Percentiles rank a stretch among this genome's conserved stretches.
Evolutionary conservation across 2,888 invertebrate genomes (phyloP).

Genomic region (Bimastos eiseni): DNA sequence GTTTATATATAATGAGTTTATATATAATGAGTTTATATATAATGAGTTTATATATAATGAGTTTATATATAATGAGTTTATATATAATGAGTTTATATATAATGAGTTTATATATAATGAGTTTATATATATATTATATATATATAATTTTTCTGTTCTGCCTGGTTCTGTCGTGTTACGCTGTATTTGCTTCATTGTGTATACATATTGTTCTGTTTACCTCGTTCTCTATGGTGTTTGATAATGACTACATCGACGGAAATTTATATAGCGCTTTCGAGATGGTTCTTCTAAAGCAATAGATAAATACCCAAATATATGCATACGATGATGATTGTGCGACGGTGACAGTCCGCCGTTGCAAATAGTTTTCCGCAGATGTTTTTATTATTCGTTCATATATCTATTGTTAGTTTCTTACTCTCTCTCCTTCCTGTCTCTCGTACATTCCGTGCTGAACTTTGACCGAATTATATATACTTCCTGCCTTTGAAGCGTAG

Average conservation of each 20-base stretch:
- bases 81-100: too few relatives aligned
- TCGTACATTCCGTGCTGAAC: not conserved
- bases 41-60: too few relatives aligned
- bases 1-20: too few relatives aligned
- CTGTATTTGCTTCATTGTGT: not conserved
- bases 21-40: too few relatives aligned
- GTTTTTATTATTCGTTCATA: not conserved
- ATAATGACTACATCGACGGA: not conserved
- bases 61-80: too few relatives aligned
- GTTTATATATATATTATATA: too few relatives aligned
- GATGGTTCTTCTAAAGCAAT: not conserved
- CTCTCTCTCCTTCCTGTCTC: too few relatives aligned
- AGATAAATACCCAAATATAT: too few relatives aligned
- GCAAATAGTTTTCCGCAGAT: not conserved
- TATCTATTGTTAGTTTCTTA: not conserved
- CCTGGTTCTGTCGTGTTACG: not conserved
- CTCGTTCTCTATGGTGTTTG: not conserved
- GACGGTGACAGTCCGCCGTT: not conserved
- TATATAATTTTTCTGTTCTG: too few relatives aligned
- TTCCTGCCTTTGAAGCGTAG: not conserved
- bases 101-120: too few relatives aligned
- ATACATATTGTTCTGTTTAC: too few relatives aligned
- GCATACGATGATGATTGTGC: not conserved
- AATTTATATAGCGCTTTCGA: not conserved
- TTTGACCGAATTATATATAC: not conserved